These are phyloP conservation scores for Drosophila fuyamai DNA, from an alignment of 1,140 invertebrate species.

Conservation along the genomic window DNA sequence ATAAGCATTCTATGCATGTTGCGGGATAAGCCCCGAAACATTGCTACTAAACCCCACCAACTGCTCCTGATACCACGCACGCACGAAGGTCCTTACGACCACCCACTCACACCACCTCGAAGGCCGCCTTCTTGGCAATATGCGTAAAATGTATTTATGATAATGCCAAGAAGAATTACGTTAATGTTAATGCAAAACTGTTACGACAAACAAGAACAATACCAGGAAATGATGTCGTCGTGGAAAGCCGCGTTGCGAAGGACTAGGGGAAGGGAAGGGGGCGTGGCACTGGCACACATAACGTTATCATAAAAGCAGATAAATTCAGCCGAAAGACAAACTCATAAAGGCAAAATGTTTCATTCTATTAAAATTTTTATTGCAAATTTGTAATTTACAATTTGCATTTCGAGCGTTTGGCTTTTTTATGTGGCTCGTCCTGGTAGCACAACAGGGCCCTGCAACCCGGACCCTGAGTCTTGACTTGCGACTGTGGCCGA, in stretches of 20 bases:
- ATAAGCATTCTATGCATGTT: constrained; percentile 52
- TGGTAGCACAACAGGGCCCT: neutral
- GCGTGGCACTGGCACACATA: constrained; percentile 21
- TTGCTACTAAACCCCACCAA: constrained; percentile 56
- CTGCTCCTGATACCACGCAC: constrained; percentile 42
- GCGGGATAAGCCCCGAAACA: constrained; percentile 43
- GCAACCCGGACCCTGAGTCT: constrained; percentile 12
- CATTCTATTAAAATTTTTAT: constrained; percentile 85
- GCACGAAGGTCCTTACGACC: neutral
- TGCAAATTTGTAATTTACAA: constrained; percentile 85
- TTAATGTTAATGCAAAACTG: constrained; percentile 84
- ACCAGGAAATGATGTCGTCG: constrained; percentile 75
- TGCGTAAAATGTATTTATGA: constrained; percentile 84
- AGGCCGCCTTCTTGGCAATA: constrained; percentile 59
- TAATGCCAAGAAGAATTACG: constrained; percentile 84
- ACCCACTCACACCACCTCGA: neutral
- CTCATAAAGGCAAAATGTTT: constrained; percentile 84
- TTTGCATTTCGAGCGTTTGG: constrained; percentile 83
- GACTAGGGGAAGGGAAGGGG: neutral
- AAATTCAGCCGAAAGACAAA: constrained; percentile 80
- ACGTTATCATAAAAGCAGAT: constrained; percentile 84
- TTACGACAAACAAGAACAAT: constrained; percentile 82
- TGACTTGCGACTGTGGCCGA: constrained; percentile 73
- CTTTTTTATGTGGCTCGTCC: constrained; percentile 54
- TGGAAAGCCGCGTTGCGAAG: constrained; percentile 27